Conservation (phyloP, 1,140 invertebrate species). For the Scaptomyza hsui region DNA sequence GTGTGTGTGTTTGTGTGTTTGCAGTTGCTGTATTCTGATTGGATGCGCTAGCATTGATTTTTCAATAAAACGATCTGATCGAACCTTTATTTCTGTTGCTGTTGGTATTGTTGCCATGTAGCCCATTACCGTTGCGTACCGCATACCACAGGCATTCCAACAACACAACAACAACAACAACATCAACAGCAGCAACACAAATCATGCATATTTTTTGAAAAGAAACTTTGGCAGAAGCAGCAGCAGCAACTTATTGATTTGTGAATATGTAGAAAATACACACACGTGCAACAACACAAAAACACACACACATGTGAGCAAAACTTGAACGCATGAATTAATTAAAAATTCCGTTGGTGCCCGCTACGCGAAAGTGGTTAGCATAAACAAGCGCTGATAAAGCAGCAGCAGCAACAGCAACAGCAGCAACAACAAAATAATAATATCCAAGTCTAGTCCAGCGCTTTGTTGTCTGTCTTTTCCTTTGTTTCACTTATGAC, state of each 20-base stretch:
- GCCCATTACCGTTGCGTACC: slow-evolving; percentile 19
- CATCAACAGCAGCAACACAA: slow-evolving; percentile 7
- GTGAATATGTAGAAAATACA: slow-evolving; percentile 17
- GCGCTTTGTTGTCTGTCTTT: slow-evolving; percentile 20
- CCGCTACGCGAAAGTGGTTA: slow-evolving; percentile 68
- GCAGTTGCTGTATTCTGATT: slow-evolving; percentile 27
- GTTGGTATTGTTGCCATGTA: not conserved
- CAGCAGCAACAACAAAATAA: slow-evolving; percentile 31
- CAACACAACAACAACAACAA: not conserved
- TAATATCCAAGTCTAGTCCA: slow-evolving; percentile 28
- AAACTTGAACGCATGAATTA: slow-evolving; percentile 73
- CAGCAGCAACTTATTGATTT: slow-evolving; percentile 37
- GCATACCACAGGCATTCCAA: slow-evolving; percentile 1
- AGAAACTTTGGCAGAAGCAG: slow-evolving; percentile 27
- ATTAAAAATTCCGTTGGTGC: slow-evolving; percentile 76
- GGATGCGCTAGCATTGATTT: slow-evolving; percentile 30
- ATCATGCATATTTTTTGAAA: slow-evolving; percentile 34
- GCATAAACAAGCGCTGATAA: slow-evolving; percentile 35
- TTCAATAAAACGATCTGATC: not conserved
- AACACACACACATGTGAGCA: not conserved
- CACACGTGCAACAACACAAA: not conserved
- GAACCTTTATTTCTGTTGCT: slow-evolving; percentile 12
- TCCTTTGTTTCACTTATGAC: slow-evolving; percentile 8
- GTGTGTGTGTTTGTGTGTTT: slow-evolving; percentile 4
- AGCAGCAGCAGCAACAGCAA: slow-evolving; percentile 18